These are phyloP conservation scores for Trichonephila clavipes DNA, from an alignment of 1,140 invertebrate genomes.

Conservation along the genomic window DNA sequence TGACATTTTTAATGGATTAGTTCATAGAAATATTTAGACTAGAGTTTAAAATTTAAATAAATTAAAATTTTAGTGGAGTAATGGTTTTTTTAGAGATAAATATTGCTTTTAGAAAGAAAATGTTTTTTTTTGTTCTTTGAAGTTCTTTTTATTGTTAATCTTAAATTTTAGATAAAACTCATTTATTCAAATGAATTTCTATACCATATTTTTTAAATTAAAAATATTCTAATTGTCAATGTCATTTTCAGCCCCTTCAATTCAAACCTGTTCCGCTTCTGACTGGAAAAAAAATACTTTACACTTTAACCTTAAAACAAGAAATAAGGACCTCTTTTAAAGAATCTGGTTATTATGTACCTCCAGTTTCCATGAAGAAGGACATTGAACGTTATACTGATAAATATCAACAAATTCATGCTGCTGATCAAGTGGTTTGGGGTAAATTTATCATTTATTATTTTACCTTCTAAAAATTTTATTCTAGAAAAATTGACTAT, in stretches of 20 bases:
- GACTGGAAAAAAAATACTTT: slow-evolving; percentile 81
- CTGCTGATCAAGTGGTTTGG: slow-evolving; percentile 79
- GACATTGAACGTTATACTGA: slow-evolving; percentile 86
- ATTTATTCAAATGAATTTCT: too few species aligned
- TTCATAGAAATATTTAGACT: too few species aligned
- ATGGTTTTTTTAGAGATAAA: too few species aligned
- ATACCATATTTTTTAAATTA: background rate
- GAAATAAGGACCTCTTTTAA: slow-evolving; percentile 84
- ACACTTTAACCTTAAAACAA: slow-evolving; percentile 84
- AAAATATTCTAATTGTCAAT: background rate
- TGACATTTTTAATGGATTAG: too few species aligned
- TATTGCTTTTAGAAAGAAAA: too few species aligned
- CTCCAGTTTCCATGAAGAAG: slow-evolving; percentile 82
- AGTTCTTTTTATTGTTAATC: too few species aligned
- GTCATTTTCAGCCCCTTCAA: slow-evolving; percentile 39
- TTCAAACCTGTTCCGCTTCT: slow-evolving; percentile 83
- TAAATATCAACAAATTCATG: slow-evolving; percentile 82
- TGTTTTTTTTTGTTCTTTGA: too few species aligned
- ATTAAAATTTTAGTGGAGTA: too few species aligned
- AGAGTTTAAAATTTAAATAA: too few species aligned
- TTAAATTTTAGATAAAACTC: too few species aligned
- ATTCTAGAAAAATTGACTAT: too few species aligned
- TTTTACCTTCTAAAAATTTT: too few species aligned
- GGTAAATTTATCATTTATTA: slow-evolving; percentile 79
- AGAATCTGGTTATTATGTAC: slow-evolving; percentile 83